Evolutionary conservation across 2,797 vertebrate genomes (phyloP).

Genomic region (Myiotriccus ornatus): DNA sequence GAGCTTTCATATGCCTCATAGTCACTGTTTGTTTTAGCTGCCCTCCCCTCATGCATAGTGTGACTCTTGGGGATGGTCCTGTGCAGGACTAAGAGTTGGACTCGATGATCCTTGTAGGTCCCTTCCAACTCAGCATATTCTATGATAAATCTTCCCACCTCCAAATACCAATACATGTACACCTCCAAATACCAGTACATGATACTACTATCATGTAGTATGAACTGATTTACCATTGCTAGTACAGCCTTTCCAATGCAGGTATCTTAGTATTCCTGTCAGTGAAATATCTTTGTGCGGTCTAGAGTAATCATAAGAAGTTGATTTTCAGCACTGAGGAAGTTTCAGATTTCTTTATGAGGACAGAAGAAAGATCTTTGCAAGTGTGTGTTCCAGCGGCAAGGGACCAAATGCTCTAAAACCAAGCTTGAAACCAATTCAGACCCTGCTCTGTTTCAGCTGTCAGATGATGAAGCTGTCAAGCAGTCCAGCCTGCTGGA

Average conservation of each 20-base stretch:
- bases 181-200: background rate
- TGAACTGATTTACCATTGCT: background rate
- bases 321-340: background rate
- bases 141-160: background rate
- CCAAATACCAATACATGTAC: background rate
- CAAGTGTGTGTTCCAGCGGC: background rate
- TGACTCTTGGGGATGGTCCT: background rate
- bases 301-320: background rate
- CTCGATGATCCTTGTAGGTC: background rate
- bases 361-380: background rate
- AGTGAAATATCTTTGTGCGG: background rate
- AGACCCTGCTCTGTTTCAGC: background rate
- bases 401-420: background rate
- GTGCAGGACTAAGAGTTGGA: background rate
- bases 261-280: background rate
- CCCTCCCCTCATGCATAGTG: background rate
- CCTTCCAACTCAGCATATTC: background rate
- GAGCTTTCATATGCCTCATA: background rate
- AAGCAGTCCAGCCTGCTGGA: background rate
- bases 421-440: background rate
- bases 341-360: background rate
- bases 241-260: background rate
- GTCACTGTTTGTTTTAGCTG: background rate
- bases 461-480: fast-evolving
- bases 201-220: background rate